Percentiles rank a stretch among this genome's conserved stretches.
Conservation (phyloP, 2,797 vertebrate species). For the Acanthurus lineatus region DNA sequence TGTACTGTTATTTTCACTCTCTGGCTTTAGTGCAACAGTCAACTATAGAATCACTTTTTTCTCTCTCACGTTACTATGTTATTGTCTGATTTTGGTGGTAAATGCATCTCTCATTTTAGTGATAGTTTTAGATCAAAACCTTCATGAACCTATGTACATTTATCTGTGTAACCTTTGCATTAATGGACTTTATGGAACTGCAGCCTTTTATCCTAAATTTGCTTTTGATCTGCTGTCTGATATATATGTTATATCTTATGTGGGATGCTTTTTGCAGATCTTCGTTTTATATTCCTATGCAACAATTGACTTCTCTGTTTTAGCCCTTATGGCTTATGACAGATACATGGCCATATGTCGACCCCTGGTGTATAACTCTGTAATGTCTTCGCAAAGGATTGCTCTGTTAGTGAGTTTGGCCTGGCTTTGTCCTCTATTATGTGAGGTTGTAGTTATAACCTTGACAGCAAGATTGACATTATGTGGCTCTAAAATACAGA, state of each 20-base stretch:
- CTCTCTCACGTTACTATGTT: constrained; percentile 52
- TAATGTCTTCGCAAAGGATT: constrained; percentile 51
- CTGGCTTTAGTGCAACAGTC: constrained; percentile 57
- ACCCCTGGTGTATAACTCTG: constrained; percentile 67
- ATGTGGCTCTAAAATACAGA: constrained; percentile 65
- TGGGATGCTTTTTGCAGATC: constrained; percentile 52
- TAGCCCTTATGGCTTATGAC: constrained; percentile 74
- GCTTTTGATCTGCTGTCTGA: constrained; percentile 51
- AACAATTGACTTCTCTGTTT: constrained; percentile 50
- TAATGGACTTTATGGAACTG: constrained; percentile 62
- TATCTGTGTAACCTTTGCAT: constrained; percentile 62
- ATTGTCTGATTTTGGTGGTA: constrained; percentile 46
- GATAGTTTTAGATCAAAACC: constrained; percentile 53
- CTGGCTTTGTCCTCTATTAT: constrained; percentile 49
- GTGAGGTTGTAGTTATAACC: background rate
- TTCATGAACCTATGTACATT: constrained; percentile 74
- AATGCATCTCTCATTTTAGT: constrained; percentile 56
- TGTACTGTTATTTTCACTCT: constrained; percentile 49
- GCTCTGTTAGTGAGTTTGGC: constrained; percentile 34
- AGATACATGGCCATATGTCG: constrained; percentile 74
- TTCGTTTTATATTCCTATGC: constrained; percentile 59
- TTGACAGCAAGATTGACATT: constrained; percentile 31
- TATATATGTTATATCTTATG: constrained; percentile 49
- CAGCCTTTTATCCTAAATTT: constrained; percentile 69
- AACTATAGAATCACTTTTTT: constrained; percentile 45